Base-by-base conservation (phyloP, 2,888 invertebrate species). In the Tanytarsus gracilentus region DNA sequence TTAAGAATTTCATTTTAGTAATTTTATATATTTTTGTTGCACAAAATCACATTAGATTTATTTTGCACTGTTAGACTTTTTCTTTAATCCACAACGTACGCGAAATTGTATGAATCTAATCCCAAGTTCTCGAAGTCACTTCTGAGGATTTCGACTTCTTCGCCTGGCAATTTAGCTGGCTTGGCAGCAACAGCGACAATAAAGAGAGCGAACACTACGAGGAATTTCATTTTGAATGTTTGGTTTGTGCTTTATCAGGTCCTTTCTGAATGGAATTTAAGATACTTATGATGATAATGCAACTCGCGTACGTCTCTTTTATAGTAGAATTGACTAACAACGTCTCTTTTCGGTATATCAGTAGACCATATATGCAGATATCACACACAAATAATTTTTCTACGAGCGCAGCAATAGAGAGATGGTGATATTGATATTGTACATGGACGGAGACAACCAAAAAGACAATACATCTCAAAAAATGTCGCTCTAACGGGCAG, bases 111-210 rank as follows among this genome's bases (percentile, higher is more conserved):
- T 44, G 75, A 72, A 64, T 76, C 77, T 16, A 75, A 66, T 59
- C 79, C 80, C 62, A 74, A 74, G 65, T 80, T 80, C 69, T 83
- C 78, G 62, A 75, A 74, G 44, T 50, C 50, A 26, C 33, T 60
- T 30, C 30, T 60, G 11, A 36, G 30, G 36, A 60, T 49, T 27
- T 49, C 25, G 27, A 50, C 60, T 30, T 50, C 60, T 27, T 7
- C 48, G 29, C 26, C 27, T 50, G 50, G 16, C 16, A 66, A 64
- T 61, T 68, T 68, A 21, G 63, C 21, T 25, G 71, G 66, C 39
- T 70, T 71, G 27, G 69, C 69, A 62, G 67, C 63, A 27, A 66
- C 70, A 53, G 69, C 66, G 51, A 69, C 69, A 62, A 68, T 63
- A 60, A 68, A 62, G 60, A 67, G 69, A 66, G 67, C 68, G 64